Percentiles rank a stretch among this genome's conserved stretches.
Evolutionary conservation across 2,113 vertebrate species (phyloP).

Genomic region (Takifugu flavidus): DNA sequence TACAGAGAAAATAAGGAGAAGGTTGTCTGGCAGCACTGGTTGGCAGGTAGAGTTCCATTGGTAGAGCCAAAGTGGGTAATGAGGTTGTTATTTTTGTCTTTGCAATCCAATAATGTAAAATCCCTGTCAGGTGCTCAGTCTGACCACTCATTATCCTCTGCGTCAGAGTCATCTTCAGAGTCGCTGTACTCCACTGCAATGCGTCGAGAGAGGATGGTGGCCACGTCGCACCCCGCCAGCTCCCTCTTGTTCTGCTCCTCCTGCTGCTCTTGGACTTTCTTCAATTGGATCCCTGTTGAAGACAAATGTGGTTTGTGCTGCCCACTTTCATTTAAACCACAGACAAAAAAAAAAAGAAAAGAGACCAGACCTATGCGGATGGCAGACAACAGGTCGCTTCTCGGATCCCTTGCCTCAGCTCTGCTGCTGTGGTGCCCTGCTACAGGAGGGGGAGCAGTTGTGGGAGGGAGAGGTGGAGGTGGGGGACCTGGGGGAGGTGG

Average conservation of each 20-base stretch:
- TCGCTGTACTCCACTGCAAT: conserved; percentile 95
- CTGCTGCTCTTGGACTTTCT: conserved; percentile 93
- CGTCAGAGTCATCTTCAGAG: conserved; percentile 91
- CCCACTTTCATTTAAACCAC: neutral
- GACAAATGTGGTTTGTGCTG: neutral
- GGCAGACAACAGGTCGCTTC: conserved; percentile 89
- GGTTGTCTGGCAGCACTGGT: neutral
- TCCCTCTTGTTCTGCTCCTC: conserved; percentile 90
- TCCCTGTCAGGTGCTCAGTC: conserved; percentile 65
- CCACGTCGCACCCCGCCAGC: conserved; percentile 90
- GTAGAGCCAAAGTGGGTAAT: conserved; percentile 19
- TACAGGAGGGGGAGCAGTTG: conserved; percentile 61
- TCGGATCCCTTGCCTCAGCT: conserved; percentile 74
- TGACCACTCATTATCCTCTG: conserved; percentile 95
- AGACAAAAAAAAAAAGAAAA: neutral
- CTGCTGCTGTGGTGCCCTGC: conserved; percentile 15
- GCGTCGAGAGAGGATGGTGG: conserved; percentile 91
- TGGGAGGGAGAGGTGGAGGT: conserved; percentile 54
- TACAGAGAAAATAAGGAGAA: neutral
- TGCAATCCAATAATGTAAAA: neutral
- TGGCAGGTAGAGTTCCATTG: conserved; percentile 5
- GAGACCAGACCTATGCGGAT: conserved; percentile 84
- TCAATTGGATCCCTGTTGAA: conserved; percentile 88
- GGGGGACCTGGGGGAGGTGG: conserved; percentile 80
- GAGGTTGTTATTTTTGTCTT: neutral